Evolutionary conservation across 2,888 invertebrate genomes (phyloP).

Genomic region (Papilio elwesi): DNA sequence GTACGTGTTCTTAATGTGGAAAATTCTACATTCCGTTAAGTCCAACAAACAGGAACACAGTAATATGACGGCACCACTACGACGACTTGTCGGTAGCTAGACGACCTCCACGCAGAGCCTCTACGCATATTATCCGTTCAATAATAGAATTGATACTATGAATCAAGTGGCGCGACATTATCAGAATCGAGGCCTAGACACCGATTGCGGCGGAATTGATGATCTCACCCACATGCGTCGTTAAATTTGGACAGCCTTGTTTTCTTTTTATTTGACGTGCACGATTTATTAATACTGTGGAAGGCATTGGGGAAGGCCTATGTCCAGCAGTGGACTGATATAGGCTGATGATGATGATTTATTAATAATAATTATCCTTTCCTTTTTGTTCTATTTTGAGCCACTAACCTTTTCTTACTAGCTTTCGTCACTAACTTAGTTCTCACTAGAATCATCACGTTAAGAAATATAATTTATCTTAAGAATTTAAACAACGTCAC

Average conservation of each 20-base stretch:
- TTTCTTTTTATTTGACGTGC: not conserved
- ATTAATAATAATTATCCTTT: not conserved
- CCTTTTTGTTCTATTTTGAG: too few relatives aligned
- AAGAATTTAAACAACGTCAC: too few relatives aligned
- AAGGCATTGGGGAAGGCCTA: too few relatives aligned
- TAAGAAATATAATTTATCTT: too few relatives aligned
- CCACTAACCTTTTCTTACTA: too few relatives aligned
- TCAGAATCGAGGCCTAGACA: not conserved
- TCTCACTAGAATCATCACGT: too few relatives aligned
- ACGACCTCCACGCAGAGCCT: not conserved
- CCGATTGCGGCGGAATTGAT: conserved; percentile 9
- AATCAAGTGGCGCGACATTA: conserved; percentile 8
- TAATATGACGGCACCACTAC: not conserved
- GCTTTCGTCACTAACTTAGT: too few relatives aligned
- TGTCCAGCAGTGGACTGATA: too few relatives aligned
- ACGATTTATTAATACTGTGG: not conserved
- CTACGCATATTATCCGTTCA: not conserved
- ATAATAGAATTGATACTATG: not conserved
- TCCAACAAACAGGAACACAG: not conserved
- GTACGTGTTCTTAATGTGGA: too few relatives aligned
- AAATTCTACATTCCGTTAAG: not conserved
- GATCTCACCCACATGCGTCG: not conserved
- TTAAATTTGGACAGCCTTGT: not conserved
- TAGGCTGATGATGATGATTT: not conserved
- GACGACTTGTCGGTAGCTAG: not conserved